A percentile compares a stretch with the other conserved stretches of the same genome.
phyloP scores from a whole-genome alignment of 2,113 vertebrate species.

The Panthera tigris region DNA sequence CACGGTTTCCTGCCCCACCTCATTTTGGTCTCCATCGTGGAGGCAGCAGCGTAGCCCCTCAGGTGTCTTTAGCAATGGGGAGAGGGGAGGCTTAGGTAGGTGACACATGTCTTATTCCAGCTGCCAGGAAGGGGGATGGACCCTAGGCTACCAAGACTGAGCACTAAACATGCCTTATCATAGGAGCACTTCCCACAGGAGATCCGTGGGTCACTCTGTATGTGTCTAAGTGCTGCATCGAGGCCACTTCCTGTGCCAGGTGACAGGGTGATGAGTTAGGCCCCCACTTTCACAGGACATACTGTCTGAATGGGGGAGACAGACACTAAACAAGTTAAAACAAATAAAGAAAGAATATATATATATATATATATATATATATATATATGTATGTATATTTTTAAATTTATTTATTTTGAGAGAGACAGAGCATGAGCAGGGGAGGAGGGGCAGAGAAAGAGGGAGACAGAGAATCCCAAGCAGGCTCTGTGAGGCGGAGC shows the following conservation, averaged over 20 bases:
- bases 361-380: no score
- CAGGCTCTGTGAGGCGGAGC: no score
- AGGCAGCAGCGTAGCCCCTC: background rate
- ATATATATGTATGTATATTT: no score
- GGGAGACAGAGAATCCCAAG: no score
- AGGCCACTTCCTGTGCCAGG: background rate
- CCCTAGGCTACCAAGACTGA: background rate
- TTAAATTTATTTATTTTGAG: no score
- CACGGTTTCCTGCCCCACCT: background rate
- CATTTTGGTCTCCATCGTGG: background rate
- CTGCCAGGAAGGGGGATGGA: background rate
- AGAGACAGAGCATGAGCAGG: no score
- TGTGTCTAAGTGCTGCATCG: rapidly evolving
- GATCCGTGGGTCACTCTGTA: background rate
- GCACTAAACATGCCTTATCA: background rate
- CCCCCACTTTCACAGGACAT: background rate
- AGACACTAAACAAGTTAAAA: background rate
- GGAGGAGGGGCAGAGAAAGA: no score
- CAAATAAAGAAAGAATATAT: background rate
- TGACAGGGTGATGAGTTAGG: rapidly evolving
- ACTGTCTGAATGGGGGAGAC: background rate
- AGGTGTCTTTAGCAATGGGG: no score
- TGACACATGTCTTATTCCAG: rapidly evolving
- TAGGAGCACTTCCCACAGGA: rapidly evolving
- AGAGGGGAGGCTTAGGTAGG: background rate